Percentiles rank a stretch among this genome's conserved stretches.
phyloP scores from a whole-genome alignment of 2,888 invertebrate genomes.

The Cistogaster globosa region DNA sequence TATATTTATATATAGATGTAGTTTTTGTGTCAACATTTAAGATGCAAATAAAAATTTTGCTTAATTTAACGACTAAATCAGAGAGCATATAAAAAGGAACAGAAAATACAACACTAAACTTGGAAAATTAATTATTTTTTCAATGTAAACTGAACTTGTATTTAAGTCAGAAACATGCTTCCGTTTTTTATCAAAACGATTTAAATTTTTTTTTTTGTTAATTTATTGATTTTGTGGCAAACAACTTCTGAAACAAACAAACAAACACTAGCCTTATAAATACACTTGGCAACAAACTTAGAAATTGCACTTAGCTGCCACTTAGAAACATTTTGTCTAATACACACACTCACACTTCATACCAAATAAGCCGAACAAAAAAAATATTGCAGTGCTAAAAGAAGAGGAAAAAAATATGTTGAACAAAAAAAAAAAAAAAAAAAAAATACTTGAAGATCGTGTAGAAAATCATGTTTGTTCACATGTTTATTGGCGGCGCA shows the following conservation, averaged over 20 bases:
- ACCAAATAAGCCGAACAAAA: slow-evolving; percentile 14
- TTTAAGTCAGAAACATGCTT: slow-evolving; percentile 65
- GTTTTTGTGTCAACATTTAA: slow-evolving; percentile 20
- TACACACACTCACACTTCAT: slow-evolving; percentile 17
- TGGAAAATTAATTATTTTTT: slow-evolving; percentile 67
- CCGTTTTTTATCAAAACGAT: slow-evolving; percentile 60
- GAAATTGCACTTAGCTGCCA: slow-evolving; percentile 61
- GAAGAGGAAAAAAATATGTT: not conserved
- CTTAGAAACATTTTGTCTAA: slow-evolving; percentile 6
- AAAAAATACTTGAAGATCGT: slow-evolving; percentile 65
- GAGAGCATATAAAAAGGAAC: not conserved
- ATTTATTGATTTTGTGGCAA: not conserved
- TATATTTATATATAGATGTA: not conserved
- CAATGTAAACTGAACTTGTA: slow-evolving; percentile 66
- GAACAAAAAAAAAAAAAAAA: slow-evolving; percentile 33
- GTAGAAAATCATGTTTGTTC: slow-evolving; percentile 70
- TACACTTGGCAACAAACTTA: slow-evolving; percentile 60
- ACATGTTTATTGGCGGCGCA: slow-evolving; percentile 71
- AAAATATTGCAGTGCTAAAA: slow-evolving; percentile 33
- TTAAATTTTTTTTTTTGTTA: slow-evolving; percentile 8
- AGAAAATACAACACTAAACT: slow-evolving; percentile 36
- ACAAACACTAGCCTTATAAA: not conserved
- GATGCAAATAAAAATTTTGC: slow-evolving; percentile 18
- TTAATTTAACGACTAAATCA: slow-evolving; percentile 46
- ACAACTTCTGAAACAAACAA: not conserved